Evolutionary conservation across 2,113 vertebrate genomes (phyloP).

Genomic region (Menidia beryllina): DNA sequence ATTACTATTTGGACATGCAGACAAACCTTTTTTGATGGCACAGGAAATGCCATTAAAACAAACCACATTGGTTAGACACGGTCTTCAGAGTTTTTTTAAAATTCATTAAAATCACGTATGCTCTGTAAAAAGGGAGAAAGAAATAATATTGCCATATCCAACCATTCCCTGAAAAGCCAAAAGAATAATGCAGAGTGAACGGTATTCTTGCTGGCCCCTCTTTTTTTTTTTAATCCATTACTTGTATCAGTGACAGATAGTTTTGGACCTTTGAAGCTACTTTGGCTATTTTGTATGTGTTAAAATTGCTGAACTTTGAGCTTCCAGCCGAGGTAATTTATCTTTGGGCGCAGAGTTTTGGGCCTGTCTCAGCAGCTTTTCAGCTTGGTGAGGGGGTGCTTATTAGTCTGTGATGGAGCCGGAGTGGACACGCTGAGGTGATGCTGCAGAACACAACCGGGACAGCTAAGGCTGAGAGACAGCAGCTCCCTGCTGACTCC

Average conservation of each 20-base stretch:
- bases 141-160: not conserved
- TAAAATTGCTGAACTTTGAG: conserved; percentile 74
- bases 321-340: conserved; percentile 65
- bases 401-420: conserved; percentile 74
- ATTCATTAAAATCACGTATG: no score
- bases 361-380: conserved; percentile 63
- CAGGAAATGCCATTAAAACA: no score
- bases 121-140: not conserved
- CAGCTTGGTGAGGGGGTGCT: conserved; percentile 47
- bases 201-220: not conserved
- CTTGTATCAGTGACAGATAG: conserved; percentile 10
- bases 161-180: not conserved
- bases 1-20: no score
- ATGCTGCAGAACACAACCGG: conserved; percentile 63
- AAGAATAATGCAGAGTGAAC: conserved; percentile 12
- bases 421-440: conserved; percentile 55
- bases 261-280: conserved; percentile 26
- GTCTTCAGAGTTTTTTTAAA: no score
- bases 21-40: no score
- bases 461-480: conserved; percentile 20
- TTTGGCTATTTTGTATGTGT: conserved; percentile 36
- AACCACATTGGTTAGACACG: no score
- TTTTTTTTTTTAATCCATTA: not conserved
- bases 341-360: conserved; percentile 63
- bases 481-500: not conserved